Percentiles rank a stretch among this genome's conserved stretches.
Evolutionary conservation across 1,140 invertebrate species (phyloP).

Genomic region (Rhopalosiphum maidis): DNA sequence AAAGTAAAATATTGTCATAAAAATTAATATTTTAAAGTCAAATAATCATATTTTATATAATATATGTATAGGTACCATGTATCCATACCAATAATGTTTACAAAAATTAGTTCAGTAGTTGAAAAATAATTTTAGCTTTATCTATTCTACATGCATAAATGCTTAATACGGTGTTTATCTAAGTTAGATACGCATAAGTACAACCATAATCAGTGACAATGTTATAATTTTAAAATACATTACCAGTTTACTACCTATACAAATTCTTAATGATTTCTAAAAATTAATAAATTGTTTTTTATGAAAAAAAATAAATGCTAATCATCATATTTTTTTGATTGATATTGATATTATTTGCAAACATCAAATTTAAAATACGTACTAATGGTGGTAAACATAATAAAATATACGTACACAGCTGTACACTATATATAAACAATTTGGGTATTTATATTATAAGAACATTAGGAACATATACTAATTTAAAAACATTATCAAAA

Average conservation of each 20-base stretch:
- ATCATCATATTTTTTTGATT: neutral
- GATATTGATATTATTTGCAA: neutral
- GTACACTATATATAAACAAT: neutral
- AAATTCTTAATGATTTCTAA: neutral
- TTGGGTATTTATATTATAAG: neutral
- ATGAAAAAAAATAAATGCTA: neutral
- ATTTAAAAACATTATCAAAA: neutral
- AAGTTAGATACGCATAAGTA: neutral
- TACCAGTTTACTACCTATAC: neutral
- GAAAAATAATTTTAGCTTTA: neutral
- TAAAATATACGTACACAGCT: neutral
- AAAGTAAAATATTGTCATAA: too few species aligned
- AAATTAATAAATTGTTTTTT: neutral
- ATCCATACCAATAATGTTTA: neutral
- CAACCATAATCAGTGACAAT: neutral
- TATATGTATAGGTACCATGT: too few species aligned
- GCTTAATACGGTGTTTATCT: neutral
- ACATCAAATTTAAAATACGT: neutral
- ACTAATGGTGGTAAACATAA: neutral
- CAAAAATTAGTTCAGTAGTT: neutral
- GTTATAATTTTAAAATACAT: neutral
- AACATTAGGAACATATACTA: neutral
- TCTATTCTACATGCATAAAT: neutral
- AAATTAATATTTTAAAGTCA: too few species aligned
- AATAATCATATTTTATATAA: too few species aligned